Evolutionary conservation across 2,888 invertebrate genomes (phyloP).

Genomic region (Nemapogon koenigi): DNA sequence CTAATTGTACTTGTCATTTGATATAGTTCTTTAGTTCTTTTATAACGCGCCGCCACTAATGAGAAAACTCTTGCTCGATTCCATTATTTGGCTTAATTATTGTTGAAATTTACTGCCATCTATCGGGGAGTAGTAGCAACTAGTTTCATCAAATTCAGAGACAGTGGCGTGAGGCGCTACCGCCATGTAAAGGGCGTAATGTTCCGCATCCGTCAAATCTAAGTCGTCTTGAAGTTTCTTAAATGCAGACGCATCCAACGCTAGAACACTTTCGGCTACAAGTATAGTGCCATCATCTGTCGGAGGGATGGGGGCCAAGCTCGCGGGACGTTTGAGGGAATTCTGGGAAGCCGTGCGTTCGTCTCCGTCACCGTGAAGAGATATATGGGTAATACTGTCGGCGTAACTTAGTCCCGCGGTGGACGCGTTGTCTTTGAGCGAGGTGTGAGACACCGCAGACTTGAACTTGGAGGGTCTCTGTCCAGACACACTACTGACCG

Average conservation of each 20-base stretch:
- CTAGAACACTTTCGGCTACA: conserved; percentile 61
- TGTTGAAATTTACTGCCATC: conserved; percentile 74
- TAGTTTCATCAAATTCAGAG: conserved; percentile 88
- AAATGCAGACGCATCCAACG: conserved; percentile 45
- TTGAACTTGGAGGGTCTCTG: conserved; percentile 58
- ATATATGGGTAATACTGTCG: conserved; percentile 70
- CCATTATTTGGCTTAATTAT: conserved; percentile 19
- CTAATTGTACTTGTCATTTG: neutral
- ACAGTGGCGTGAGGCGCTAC: conserved; percentile 86
- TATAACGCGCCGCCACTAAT: neutral
- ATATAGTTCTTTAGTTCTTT: neutral
- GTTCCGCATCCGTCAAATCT: conserved; percentile 86
- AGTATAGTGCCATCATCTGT: conserved; percentile 64
- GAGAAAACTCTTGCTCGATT: neutral
- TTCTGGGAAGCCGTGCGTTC: conserved; percentile 39
- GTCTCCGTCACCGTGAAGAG: conserved; percentile 66
- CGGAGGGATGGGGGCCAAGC: conserved; percentile 46
- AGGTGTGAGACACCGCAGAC: conserved; percentile 45
- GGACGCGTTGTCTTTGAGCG: conserved; percentile 47
- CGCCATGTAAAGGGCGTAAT: conserved; percentile 86
- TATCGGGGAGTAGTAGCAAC: conserved; percentile 85
- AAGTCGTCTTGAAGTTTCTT: conserved; percentile 57
- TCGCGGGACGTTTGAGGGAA: conserved; percentile 31
- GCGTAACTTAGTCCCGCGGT: conserved; percentile 48
- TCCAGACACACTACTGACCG: conserved; percentile 68